Evolutionary conservation across 2,113 vertebrate genomes (phyloP).

Genomic region (Patagioenas fasciata): DNA sequence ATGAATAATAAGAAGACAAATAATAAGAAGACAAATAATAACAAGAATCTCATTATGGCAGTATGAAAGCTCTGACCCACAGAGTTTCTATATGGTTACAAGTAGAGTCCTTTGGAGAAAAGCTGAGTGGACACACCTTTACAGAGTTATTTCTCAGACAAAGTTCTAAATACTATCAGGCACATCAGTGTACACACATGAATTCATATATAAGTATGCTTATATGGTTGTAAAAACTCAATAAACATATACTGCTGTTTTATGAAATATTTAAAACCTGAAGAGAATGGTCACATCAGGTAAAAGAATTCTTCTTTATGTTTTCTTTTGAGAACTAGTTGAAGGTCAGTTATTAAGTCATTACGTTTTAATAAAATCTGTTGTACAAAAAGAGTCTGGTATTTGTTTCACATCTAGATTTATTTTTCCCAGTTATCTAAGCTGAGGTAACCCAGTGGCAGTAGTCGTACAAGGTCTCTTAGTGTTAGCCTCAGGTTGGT

Average conservation of each 20-base stretch:
- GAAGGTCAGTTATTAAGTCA: constrained; percentile 7
- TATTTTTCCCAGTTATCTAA: neutral
- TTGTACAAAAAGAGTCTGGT: neutral
- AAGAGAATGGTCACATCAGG: neutral
- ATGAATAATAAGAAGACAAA: neutral
- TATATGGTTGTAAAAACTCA: neutral
- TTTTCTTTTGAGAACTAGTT: neutral
- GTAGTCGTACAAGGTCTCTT: neutral
- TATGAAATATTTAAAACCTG: neutral
- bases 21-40: neutral
- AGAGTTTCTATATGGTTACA: neutral
- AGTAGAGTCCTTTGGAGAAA: neutral
- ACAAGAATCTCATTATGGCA: neutral
- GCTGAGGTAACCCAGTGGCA: neutral
- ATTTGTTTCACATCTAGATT: neutral
- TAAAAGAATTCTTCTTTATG: neutral
- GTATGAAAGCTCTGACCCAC: neutral
- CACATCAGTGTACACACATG: neutral
- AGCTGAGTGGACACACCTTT: neutral
- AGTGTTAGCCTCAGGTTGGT: neutral
- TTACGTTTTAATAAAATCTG: constrained; percentile 9
- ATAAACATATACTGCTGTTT: neutral
- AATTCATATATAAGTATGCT: neutral
- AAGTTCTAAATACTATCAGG: neutral
- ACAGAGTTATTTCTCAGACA: neutral